Evolutionary conservation across 1,140 invertebrate genomes (phyloP).

Genomic region (Halictus rubicundus): DNA sequence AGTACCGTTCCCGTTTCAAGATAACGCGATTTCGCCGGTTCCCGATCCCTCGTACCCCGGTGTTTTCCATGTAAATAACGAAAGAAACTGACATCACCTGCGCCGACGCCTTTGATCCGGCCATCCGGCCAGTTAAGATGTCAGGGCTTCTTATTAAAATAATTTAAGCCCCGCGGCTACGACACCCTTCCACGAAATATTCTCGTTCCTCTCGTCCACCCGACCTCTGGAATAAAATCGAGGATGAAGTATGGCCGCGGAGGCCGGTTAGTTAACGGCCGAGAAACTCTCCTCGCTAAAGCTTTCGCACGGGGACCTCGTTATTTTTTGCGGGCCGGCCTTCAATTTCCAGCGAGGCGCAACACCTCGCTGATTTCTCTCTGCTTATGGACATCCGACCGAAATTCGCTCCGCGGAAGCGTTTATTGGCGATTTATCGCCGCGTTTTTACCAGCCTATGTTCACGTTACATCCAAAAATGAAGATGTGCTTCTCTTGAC

Average conservation of each 20-base stretch:
- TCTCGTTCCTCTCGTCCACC: constrained; percentile 29
- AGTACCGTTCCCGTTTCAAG: constrained; percentile 42
- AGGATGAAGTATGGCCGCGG: constrained; percentile 18
- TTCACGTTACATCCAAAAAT: too few species aligned
- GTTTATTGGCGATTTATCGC: background rate
- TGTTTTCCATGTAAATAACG: constrained; percentile 73
- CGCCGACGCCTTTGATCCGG: constrained; percentile 69
- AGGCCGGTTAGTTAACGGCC: constrained; percentile 35
- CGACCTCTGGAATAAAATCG: constrained; percentile 17
- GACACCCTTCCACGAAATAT: constrained; percentile 33
- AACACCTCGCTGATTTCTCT: background rate
- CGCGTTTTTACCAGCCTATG: background rate
- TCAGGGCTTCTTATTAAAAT: constrained; percentile 73
- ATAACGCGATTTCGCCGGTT: constrained; percentile 52
- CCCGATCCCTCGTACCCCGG: background rate
- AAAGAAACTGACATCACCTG: constrained; percentile 66
- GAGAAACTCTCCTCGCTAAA: background rate
- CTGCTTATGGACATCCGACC: background rate
- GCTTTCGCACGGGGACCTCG: background rate
- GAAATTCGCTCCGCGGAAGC: background rate
- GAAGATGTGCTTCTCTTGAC: too few species aligned
- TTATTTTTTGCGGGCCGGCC: constrained; percentile 23
- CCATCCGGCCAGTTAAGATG: constrained; percentile 69
- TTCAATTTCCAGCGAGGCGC: constrained; percentile 17
- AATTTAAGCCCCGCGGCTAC: constrained; percentile 57